These are phyloP conservation scores for Oryzias woworae DNA, from an alignment of 2,113 vertebrate species.

Conservation along the genomic window DNA sequence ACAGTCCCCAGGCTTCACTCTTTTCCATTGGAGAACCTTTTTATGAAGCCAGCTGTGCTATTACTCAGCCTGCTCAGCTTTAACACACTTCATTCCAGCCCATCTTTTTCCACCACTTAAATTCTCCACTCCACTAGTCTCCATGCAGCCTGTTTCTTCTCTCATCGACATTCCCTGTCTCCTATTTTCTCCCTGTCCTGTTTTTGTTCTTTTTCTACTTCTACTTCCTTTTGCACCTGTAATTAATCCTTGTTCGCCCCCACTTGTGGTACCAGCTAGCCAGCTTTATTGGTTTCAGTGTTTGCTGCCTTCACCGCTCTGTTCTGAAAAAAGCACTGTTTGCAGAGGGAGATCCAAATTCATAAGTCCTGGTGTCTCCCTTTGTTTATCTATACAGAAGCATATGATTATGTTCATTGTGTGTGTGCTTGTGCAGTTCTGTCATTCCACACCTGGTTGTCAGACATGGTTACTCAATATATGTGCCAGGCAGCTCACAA, in stretches of 20 bases:
- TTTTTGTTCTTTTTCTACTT: slow-evolving; percentile 9
- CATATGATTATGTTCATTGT: slow-evolving; percentile 33
- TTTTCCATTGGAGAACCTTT: not conserved
- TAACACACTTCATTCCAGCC: not conserved
- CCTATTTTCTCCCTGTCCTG: not conserved
- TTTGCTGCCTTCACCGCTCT: slow-evolving; percentile 39
- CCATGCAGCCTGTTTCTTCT: not conserved
- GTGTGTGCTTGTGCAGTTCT: slow-evolving; percentile 14
- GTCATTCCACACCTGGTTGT: slow-evolving; percentile 57
- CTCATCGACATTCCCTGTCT: not conserved
- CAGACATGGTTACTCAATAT: slow-evolving; percentile 42
- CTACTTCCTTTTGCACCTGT: slow-evolving; percentile 29
- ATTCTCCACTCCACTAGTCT: not conserved
- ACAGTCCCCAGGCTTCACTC: not conserved
- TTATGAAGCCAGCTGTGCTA: not conserved
- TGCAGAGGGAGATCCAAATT: slow-evolving; percentile 12
- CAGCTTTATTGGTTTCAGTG: slow-evolving; percentile 33
- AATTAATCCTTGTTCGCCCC: slow-evolving; percentile 45
- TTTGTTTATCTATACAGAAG: slow-evolving; percentile 57
- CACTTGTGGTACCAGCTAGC: slow-evolving; percentile 24
- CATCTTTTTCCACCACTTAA: not conserved
- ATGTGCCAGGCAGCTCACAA: slow-evolving; percentile 44
- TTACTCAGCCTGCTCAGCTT: not conserved
- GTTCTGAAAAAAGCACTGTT: not conserved
- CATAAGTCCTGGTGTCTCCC: slow-evolving; percentile 41